phyloP scores from a whole-genome alignment of 2,888 invertebrate species.

The Himalopsyche anomala region DNA sequence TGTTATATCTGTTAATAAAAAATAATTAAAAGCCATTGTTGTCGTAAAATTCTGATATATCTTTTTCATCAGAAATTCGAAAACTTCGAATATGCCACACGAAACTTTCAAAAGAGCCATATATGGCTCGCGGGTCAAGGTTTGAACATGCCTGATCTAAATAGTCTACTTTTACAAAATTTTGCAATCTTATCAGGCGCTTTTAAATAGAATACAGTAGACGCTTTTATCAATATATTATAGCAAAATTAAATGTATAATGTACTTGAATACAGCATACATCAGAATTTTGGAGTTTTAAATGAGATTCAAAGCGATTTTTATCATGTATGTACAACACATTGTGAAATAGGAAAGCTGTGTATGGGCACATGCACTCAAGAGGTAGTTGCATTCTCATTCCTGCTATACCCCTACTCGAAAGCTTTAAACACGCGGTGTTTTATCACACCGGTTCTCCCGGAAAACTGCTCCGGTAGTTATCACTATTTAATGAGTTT shows the following conservation, averaged over 20 bases:
- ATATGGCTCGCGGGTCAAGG: too few relatives aligned
- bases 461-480: constrained; percentile 44
- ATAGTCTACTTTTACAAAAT: too few relatives aligned
- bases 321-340: neutral
- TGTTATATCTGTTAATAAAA: too few relatives aligned
- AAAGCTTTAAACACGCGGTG: constrained; percentile 31
- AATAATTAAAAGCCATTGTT: too few relatives aligned
- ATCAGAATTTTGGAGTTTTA: neutral
- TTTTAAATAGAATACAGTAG: too few relatives aligned
- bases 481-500: constrained; percentile 55
- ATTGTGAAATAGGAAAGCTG: neutral
- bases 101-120: too few relatives aligned
- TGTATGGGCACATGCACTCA: neutral
- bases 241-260: neutral
- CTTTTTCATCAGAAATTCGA: too few relatives aligned
- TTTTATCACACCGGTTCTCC: constrained; percentile 19
- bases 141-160: too few relatives aligned
- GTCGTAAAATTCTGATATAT: too few relatives aligned
- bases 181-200: too few relatives aligned
- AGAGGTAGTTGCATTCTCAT: constrained; percentile 11
- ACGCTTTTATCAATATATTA: too few relatives aligned
- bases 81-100: too few relatives aligned
- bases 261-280: neutral
- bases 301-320: neutral
- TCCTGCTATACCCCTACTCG: neutral